phyloP scores from a whole-genome alignment of 2,888 invertebrate species.

The Kryphioiulus occultus region DNA sequence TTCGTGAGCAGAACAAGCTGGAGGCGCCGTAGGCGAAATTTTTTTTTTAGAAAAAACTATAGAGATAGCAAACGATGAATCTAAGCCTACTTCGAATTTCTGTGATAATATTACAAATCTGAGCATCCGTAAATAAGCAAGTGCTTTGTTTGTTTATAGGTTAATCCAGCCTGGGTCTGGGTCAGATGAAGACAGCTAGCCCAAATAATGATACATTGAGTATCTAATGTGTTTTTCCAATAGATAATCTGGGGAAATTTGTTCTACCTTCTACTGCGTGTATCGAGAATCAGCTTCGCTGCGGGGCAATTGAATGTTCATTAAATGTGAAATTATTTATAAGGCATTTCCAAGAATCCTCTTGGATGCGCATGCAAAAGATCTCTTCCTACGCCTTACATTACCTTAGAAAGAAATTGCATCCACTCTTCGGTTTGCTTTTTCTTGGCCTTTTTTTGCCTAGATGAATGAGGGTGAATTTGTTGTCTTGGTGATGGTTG shows the following conservation, averaged over 20 bases:
- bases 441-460: not conserved
- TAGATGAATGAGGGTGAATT: conserved; percentile 24
- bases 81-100: no score
- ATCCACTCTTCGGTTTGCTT: not conserved
- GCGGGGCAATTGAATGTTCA: conserved; percentile 16
- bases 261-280: not conserved
- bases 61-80: no score
- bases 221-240: not conserved
- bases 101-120: no score
- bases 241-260: conserved; percentile 4
- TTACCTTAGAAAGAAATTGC: conserved; percentile 27
- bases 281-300: not conserved
- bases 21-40: no score
- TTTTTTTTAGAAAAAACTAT: no score
- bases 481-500: conserved; percentile 39
- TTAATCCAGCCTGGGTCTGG: no score
- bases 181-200: not conserved
- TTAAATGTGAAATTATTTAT: conserved; percentile 27
- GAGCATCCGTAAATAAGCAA: no score
- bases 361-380: conserved; percentile 17
- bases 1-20: no score
- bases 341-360: conserved; percentile 2
- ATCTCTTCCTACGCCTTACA: not conserved
- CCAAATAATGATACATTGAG: not conserved
- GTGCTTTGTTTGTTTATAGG: no score